phyloP scores from a whole-genome alignment of 2,797 vertebrate species.

The Chaetophractus vellerosus region DNA sequence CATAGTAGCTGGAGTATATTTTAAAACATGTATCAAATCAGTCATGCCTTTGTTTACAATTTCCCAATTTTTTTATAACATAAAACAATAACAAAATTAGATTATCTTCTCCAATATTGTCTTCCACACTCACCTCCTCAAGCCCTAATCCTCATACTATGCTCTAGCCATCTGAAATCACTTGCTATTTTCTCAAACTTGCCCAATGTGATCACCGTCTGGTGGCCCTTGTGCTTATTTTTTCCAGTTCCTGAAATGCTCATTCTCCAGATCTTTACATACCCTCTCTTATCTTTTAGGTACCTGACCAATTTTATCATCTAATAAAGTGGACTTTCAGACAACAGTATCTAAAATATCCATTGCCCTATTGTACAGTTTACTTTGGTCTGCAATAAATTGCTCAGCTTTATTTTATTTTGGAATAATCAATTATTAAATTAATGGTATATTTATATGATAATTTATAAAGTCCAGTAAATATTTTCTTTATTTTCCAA shows the following conservation, averaged over 20 bases:
- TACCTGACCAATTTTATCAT: neutral
- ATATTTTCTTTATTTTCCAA: neutral
- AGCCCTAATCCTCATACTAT: neutral
- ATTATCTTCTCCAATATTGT: neutral
- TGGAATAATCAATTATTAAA: neutral
- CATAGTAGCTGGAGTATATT: neutral
- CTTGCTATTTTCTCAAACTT: neutral
- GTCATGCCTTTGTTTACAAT: neutral
- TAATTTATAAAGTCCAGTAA: neutral
- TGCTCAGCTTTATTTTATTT: neutral
- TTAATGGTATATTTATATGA: neutral
- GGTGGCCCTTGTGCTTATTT: neutral
- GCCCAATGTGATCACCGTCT: neutral
- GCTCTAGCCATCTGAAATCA: neutral
- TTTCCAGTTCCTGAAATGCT: neutral
- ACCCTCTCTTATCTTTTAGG: neutral
- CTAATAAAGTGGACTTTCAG: neutral
- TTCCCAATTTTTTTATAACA: constrained; percentile 2
- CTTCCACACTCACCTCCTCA: neutral
- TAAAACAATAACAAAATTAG: neutral
- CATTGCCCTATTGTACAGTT: neutral
- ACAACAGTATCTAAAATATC: neutral
- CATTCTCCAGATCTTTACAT: neutral
- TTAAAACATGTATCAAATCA: neutral
- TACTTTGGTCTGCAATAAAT: neutral